These are phyloP conservation scores for Nycticebus coucang DNA, from an alignment of 2,113 vertebrate species.

Conservation along the genomic window DNA sequence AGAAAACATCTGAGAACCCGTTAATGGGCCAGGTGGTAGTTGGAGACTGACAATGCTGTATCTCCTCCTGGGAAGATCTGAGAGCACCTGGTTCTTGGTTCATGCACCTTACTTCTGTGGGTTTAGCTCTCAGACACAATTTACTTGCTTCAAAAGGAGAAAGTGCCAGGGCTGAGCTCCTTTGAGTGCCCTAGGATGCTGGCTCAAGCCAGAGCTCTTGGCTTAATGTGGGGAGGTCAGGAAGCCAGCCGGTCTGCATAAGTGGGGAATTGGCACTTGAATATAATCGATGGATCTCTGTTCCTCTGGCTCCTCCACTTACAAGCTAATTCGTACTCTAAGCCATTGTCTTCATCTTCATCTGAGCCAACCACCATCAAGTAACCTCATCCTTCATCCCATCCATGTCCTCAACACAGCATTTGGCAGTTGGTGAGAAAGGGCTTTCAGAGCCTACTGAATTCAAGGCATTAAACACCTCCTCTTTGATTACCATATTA, in stretches of 20 bases:
- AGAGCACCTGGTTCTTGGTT: background rate
- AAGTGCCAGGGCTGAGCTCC: background rate
- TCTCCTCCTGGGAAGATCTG: too few species aligned
- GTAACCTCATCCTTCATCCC: background rate
- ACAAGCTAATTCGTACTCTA: fast-evolving
- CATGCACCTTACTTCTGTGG: too few species aligned
- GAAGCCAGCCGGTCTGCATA: background rate
- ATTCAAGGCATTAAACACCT: background rate
- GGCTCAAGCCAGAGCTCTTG: background rate
- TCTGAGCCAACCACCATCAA: background rate
- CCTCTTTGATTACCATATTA: background rate
- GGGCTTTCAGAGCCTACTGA: background rate
- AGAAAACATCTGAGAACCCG: too few species aligned
- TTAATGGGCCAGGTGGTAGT: background rate
- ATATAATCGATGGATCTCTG: too few species aligned
- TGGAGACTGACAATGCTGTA: background rate
- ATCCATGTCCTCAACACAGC: background rate
- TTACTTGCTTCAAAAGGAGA: background rate
- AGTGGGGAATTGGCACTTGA: too few species aligned
- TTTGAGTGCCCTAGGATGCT: background rate
- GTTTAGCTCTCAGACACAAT: background rate
- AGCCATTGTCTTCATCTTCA: background rate
- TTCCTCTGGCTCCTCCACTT: background rate
- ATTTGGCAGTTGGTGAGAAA: too few species aligned
- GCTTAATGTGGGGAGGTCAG: background rate